These are phyloP conservation scores for Drosophila watanabei DNA, from an alignment of 1,140 invertebrate genomes.

Conservation along the genomic window DNA sequence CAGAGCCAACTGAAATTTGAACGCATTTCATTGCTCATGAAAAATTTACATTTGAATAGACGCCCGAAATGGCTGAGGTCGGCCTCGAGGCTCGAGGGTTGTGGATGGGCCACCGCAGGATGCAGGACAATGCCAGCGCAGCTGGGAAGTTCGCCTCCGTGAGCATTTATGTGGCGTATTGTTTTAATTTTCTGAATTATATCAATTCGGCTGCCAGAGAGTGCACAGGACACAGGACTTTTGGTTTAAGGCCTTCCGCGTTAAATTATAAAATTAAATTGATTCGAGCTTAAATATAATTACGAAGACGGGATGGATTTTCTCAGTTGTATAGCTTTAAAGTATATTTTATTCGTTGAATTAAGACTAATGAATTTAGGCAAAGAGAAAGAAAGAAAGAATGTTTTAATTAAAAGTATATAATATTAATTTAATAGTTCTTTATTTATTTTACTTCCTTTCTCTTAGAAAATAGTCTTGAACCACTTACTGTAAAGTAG, in stretches of 20 bases:
- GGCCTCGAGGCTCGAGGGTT: conserved; percentile 2
- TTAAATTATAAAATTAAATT: conserved; percentile 12
- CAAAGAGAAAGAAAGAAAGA: no score
- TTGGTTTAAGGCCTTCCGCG: conserved; percentile 19
- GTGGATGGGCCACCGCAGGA: conserved; percentile 47
- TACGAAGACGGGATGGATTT: background rate
- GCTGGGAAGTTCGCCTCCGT: conserved; percentile 72
- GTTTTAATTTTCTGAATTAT: conserved; percentile 77
- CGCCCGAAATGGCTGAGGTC: conserved; percentile 22
- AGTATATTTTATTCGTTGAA: no score
- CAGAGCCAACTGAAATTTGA: conserved; percentile 60
- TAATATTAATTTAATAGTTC: no score
- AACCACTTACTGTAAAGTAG: no score
- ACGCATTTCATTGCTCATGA: conserved; percentile 72
- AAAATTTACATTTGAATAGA: conserved; percentile 85
- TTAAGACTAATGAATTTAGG: no score
- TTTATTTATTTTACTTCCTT: no score
- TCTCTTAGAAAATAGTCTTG: no score
- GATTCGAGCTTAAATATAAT: background rate
- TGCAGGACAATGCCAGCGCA: conserved; percentile 66
- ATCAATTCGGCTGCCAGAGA: conserved; percentile 39
- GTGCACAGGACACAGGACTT: conserved; percentile 41
- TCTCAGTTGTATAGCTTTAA: no score
- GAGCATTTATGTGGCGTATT: conserved; percentile 81
- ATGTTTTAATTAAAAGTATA: no score